A percentile compares a stretch with the other conserved stretches of the same genome.
phyloP scores from a whole-genome alignment of 2,113 vertebrate species.

The Progne subis region DNA sequence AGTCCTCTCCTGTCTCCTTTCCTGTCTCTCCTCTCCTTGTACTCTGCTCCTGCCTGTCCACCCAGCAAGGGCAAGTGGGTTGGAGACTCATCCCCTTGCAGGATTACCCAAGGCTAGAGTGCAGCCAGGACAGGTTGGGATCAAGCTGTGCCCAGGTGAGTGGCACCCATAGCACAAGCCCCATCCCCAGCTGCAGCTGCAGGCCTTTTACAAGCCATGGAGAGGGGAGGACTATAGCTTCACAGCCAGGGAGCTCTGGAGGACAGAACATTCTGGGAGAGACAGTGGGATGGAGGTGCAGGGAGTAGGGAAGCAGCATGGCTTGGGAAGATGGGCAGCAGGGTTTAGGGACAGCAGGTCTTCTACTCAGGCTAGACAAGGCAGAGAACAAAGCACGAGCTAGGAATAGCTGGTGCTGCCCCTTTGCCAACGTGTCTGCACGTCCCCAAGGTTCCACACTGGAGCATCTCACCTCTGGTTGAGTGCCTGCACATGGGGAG shows the following conservation, averaged over 20 bases:
- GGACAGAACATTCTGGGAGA: fast-evolving
- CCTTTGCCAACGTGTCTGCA: neutral
- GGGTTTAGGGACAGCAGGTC: neutral
- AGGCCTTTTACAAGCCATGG: neutral
- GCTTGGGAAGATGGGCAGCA: neutral
- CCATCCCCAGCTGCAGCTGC: neutral
- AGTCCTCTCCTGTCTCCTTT: neutral
- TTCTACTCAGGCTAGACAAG: neutral
- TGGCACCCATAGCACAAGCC: neutral
- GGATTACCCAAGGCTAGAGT: neutral
- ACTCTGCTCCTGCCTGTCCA: neutral
- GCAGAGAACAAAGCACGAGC: neutral
- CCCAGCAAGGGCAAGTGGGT: neutral
- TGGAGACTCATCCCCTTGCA: neutral
- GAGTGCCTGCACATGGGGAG: fast-evolving
- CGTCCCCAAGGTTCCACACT: neutral
- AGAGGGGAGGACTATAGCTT: neutral
- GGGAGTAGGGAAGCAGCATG: fast-evolving
- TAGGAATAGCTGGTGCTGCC: neutral
- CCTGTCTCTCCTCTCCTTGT: neutral
- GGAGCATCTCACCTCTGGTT: neutral
- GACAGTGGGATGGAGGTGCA: neutral
- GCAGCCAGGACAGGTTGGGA: neutral
- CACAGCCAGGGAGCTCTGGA: fast-evolving
- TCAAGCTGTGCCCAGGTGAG: neutral